phyloP scores from a whole-genome alignment of 1,140 invertebrate genomes.

The Scaptomyza hsui region DNA sequence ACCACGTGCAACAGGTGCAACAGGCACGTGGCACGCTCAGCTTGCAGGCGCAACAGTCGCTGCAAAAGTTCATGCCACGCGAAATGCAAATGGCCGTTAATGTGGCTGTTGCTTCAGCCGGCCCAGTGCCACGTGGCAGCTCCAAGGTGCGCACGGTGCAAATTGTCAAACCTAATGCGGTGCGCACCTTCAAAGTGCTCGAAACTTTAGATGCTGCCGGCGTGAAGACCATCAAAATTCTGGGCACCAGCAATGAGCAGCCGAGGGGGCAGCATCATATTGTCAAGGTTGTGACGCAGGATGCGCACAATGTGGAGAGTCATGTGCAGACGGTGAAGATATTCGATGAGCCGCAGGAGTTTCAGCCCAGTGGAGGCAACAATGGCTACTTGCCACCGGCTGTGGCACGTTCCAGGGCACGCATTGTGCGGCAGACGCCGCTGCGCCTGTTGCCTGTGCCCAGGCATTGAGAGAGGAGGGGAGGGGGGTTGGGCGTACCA shows the following conservation, averaged over 20 bases:
- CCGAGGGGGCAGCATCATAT: conserved; percentile 68
- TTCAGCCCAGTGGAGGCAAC: background rate
- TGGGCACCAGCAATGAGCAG: conserved; percentile 66
- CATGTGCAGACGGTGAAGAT: conserved; percentile 76
- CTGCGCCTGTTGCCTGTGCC: conserved; percentile 54
- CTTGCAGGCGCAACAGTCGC: conserved; percentile 61
- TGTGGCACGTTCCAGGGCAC: conserved; percentile 50
- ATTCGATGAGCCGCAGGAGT: conserved; percentile 61
- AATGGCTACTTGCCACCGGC: conserved; percentile 53
- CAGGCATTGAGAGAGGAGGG: conserved; percentile 19
- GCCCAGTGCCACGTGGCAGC: conserved; percentile 44
- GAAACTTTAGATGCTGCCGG: conserved; percentile 63
- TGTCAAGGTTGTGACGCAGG: conserved; percentile 69
- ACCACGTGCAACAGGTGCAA: conserved; percentile 15
- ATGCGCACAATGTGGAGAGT: conserved; percentile 52
- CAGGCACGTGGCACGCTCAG: conserved; percentile 22
- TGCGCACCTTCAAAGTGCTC: conserved; percentile 72
- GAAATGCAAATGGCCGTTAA: conserved; percentile 75
- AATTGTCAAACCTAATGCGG: conserved; percentile 62
- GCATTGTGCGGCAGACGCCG: conserved; percentile 48
- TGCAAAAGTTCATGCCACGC: conserved; percentile 75
- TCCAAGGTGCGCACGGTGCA: conserved; percentile 71
- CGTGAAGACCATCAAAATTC: conserved; percentile 75
- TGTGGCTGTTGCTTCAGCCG: conserved; percentile 58
- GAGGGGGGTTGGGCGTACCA: too few species aligned